Evolutionary conservation across 1,140 invertebrate genomes (phyloP).

Genomic region (Radopholus similis): DNA sequence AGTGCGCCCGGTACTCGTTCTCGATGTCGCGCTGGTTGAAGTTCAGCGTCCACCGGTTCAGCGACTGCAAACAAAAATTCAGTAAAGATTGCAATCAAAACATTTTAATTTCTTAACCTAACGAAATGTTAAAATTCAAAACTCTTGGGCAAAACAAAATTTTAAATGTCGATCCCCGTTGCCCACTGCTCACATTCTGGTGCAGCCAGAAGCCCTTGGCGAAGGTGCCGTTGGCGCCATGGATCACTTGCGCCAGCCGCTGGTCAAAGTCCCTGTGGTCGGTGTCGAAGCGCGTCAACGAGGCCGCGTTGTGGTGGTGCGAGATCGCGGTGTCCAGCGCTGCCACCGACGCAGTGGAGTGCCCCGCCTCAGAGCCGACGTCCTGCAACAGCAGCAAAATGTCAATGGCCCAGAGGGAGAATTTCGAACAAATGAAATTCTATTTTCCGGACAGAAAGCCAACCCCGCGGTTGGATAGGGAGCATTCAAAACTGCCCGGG

Average conservation of each 20-base stretch:
- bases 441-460: too few species aligned
- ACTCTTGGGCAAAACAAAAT: background rate
- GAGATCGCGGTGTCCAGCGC: slow-evolving; percentile 57
- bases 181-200: slow-evolving; percentile 66
- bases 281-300: slow-evolving; percentile 57
- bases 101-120: too few species aligned
- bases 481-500: too few species aligned
- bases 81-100: background rate
- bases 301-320: slow-evolving; percentile 59
- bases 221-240: slow-evolving; percentile 40
- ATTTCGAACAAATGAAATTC: background rate
- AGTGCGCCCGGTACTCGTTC: slow-evolving; percentile 76
- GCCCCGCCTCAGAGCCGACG: slow-evolving; percentile 42
- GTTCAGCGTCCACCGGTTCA: slow-evolving; percentile 75
- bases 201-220: slow-evolving; percentile 74
- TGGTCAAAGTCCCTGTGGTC: slow-evolving; percentile 59
- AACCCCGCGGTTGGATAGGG: too few species aligned
- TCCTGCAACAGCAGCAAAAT: slow-evolving; percentile 29
- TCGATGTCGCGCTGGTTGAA: slow-evolving; percentile 77
- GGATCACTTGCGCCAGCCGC: slow-evolving; percentile 52
- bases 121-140: background rate
- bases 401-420: background rate
- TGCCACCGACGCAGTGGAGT: slow-evolving; percentile 34
- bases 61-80: slow-evolving; percentile 63
- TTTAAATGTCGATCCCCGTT: background rate